phyloP scores from a whole-genome alignment of 2,888 invertebrate genomes.

The Emmelina monodactyla region DNA sequence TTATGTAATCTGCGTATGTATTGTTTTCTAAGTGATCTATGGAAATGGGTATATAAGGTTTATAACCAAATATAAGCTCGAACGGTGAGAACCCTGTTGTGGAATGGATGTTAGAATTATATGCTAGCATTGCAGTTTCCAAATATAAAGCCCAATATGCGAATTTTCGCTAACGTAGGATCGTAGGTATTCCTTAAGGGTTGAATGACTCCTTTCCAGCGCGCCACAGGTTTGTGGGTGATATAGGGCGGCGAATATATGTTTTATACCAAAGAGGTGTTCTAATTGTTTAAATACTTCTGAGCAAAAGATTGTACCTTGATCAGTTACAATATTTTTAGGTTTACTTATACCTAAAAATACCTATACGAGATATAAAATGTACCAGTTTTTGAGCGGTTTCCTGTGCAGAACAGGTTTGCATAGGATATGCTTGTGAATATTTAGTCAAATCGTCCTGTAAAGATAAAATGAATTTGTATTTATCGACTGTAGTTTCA shows the following conservation, averaged over 20 bases:
- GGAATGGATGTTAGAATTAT: slow-evolving; percentile 3
- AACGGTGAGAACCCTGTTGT: slow-evolving; percentile 2
- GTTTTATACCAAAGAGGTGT: slow-evolving; percentile 11
- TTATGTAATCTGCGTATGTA: neutral
- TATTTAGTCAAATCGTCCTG: slow-evolving; percentile 17
- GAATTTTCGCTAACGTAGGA: slow-evolving; percentile 7
- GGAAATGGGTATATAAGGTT: slow-evolving; percentile 7
- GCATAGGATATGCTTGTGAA: slow-evolving; percentile 13
- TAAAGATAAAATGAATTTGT: slow-evolving; percentile 14
- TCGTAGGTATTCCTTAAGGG: slow-evolving; percentile 15
- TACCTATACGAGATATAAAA: slow-evolving; percentile 14
- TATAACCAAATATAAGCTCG: slow-evolving; percentile 3
- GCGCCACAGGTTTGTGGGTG: slow-evolving; percentile 14
- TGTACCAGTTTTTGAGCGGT: slow-evolving; percentile 12
- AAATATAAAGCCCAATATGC: slow-evolving; percentile 3
- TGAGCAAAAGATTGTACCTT: slow-evolving; percentile 12
- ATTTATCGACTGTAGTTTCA: slow-evolving; percentile 10
- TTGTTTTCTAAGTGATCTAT: neutral
- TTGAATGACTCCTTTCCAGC: slow-evolving; percentile 12
- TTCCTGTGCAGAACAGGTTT: slow-evolving; percentile 12
- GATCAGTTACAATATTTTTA: slow-evolving; percentile 10
- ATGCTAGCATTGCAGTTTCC: slow-evolving; percentile 2
- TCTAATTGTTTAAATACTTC: slow-evolving; percentile 11
- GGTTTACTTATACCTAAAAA: no score
- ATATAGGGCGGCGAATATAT: slow-evolving; percentile 12